phyloP scores from a whole-genome alignment of 2,113 vertebrate species.

The Indicator maculatus region DNA sequence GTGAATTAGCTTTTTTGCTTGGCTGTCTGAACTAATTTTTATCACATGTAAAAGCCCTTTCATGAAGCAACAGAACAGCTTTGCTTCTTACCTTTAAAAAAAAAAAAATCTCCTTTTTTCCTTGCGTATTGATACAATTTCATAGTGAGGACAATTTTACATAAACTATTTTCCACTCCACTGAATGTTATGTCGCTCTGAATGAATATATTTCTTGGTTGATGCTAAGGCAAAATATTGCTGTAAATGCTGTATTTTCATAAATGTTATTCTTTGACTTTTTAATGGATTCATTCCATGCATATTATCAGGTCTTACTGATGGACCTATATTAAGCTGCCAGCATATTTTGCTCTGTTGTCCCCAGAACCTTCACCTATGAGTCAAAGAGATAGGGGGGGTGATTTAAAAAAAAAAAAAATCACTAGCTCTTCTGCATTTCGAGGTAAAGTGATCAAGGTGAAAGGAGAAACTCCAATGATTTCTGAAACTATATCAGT shows the following conservation, averaged over 20 bases:
- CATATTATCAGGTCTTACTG: constrained; percentile 16
- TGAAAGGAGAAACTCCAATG: not conserved
- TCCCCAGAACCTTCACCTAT: not conserved
- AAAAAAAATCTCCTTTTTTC: not conserved
- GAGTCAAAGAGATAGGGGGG: not conserved
- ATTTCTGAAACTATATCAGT: not conserved
- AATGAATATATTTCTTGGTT: constrained; percentile 62
- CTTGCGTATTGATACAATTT: constrained; percentile 35
- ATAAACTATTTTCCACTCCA: constrained; percentile 68
- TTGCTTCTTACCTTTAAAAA: constrained; percentile 31
- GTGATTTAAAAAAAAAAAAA: not conserved
- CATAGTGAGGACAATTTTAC: constrained; percentile 53
- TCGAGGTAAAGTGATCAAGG: not conserved
- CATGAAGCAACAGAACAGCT: constrained; percentile 9
- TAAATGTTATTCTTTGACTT: constrained; percentile 33
- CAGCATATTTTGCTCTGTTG: constrained; percentile 16
- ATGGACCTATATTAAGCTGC: constrained; percentile 18
- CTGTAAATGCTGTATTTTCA: constrained; percentile 51
- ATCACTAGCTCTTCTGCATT: constrained; percentile 5
- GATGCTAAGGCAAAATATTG: constrained; percentile 39
- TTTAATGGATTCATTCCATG: constrained; percentile 48
- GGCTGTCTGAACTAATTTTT: constrained; percentile 57
- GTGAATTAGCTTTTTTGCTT: constrained; percentile 47
- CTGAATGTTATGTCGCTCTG: constrained; percentile 33
- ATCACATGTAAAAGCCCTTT: constrained; percentile 17